A percentile compares a stretch with the other conserved stretches of the same genome.
These are phyloP conservation scores for Acanthis flammea DNA, from an alignment of 2,797 vertebrate genomes.

Conservation along the genomic window DNA sequence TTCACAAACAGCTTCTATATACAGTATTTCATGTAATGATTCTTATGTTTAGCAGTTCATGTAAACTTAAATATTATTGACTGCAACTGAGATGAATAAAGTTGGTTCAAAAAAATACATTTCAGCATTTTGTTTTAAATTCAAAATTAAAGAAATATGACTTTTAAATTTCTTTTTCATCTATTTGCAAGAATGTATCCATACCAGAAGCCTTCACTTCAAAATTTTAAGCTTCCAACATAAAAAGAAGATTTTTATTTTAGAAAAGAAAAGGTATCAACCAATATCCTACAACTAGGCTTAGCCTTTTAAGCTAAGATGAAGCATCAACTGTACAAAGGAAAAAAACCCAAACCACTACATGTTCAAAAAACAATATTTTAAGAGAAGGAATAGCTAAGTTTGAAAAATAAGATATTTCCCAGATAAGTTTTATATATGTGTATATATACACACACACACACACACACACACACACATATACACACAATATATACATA, in stretches of 20 bases:
- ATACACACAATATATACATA: too few relatives aligned
- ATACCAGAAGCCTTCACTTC: not conserved
- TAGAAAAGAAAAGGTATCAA: not conserved
- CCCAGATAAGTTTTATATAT: too few relatives aligned
- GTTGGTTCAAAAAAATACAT: rapidly evolving
- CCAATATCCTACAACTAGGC: not conserved
- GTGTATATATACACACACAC: not conserved
- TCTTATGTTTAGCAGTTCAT: not conserved
- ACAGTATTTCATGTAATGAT: not conserved
- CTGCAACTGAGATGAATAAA: not conserved
- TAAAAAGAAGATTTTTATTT: not conserved
- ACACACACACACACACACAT: too few relatives aligned
- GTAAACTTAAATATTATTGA: not conserved
- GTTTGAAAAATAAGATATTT: not conserved
- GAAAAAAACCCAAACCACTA: not conserved
- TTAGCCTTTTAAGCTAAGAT: not conserved
- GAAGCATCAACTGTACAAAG: not conserved
- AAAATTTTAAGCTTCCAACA: not conserved
- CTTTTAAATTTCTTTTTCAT: not conserved
- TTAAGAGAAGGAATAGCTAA: not conserved
- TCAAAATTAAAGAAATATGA: not conserved
- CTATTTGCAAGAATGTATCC: not conserved
- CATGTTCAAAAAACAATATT: not conserved
- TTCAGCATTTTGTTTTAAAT: not conserved
- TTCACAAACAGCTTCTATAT: not conserved